These are phyloP conservation scores for Caenorhabditis plicata DNA, from an alignment of 2,888 invertebrate species.

Conservation along the genomic window DNA sequence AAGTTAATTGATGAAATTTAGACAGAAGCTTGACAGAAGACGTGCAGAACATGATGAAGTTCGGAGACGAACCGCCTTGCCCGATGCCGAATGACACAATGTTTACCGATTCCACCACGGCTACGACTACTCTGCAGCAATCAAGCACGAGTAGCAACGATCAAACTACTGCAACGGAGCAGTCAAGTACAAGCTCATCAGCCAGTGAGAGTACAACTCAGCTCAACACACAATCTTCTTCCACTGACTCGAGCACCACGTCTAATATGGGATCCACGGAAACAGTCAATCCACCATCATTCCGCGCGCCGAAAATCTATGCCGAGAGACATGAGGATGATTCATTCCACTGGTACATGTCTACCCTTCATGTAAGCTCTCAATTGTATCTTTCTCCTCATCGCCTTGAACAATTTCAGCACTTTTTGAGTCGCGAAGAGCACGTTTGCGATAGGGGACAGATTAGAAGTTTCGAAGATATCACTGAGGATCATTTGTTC, in stretches of 20 bases:
- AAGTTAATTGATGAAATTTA: too few species aligned
- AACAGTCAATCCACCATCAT: conserved; percentile 1
- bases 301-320: conserved; percentile 8
- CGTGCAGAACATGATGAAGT: conserved; percentile 18
- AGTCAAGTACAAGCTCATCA: not conserved
- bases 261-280: not conserved
- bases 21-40: too few species aligned
- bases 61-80: conserved; percentile 28
- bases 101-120: conserved; percentile 18
- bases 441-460: conserved; percentile 32
- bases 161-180: not conserved
- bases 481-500: conserved; percentile 43
- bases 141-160: not conserved
- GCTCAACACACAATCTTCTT: not conserved
- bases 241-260: not conserved
- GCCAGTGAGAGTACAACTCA: not conserved
- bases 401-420: conserved; percentile 7
- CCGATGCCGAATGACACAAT: conserved; percentile 36
- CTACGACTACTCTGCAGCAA: conserved; percentile 7
- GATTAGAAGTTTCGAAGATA: conserved; percentile 30
- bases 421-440: conserved; percentile 23
- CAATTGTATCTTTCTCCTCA: not conserved
- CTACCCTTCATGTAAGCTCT: conserved; percentile 24
- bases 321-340: conserved; percentile 10
- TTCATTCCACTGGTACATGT: conserved; percentile 24